Evolutionary conservation across 2,888 invertebrate species (phyloP).

Genomic region (Agelastica alni): DNA sequence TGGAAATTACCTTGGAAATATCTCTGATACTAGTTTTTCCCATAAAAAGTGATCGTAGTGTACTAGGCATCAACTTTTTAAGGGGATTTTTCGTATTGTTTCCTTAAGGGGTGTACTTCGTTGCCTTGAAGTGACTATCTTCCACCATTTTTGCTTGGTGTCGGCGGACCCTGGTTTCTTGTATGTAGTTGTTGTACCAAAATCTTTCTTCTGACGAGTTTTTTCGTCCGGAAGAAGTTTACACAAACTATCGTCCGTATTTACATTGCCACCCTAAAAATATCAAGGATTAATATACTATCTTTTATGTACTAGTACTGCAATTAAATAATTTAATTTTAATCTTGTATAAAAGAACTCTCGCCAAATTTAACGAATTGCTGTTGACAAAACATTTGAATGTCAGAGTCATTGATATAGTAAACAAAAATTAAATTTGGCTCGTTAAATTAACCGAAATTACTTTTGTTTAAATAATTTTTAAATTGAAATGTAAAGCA

Average conservation of each 20-base stretch:
- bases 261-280: slow-evolving; percentile 48
- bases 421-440: too few species aligned
- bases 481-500: too few species aligned
- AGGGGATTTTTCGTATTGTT: slow-evolving; percentile 48
- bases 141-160: slow-evolving; percentile 79
- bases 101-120: slow-evolving; percentile 62
- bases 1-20: slow-evolving; percentile 45
- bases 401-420: too few species aligned
- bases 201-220: slow-evolving; percentile 58
- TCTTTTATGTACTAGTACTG: too few species aligned
- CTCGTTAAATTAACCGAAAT: too few species aligned
- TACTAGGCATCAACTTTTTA: slow-evolving; percentile 67
- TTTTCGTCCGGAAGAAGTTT: slow-evolving; percentile 56
- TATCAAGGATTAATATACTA: neutral
- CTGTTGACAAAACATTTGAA: too few species aligned
- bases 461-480: too few species aligned
- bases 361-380: too few species aligned
- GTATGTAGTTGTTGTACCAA: slow-evolving; percentile 75
- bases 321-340: too few species aligned
- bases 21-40: slow-evolving; percentile 49
- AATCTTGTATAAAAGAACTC: too few species aligned
- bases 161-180: slow-evolving; percentile 86
- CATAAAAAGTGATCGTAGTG: slow-evolving; percentile 66
- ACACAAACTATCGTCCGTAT: slow-evolving; percentile 54
- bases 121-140: slow-evolving; percentile 69